These are phyloP conservation scores for Biston betularia DNA, from an alignment of 2,888 invertebrate genomes.

Conservation along the genomic window DNA sequence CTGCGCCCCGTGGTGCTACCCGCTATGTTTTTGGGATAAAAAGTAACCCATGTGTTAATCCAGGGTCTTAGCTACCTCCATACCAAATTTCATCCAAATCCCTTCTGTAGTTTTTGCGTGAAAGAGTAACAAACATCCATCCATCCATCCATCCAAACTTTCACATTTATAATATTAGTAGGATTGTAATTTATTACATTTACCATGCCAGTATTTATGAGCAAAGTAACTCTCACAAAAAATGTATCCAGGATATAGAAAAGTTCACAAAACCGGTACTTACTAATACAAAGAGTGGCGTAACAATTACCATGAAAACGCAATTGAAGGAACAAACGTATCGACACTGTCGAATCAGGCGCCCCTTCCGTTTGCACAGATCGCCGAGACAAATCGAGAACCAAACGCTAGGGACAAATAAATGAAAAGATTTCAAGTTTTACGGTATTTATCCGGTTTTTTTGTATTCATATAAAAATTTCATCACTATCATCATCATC, in stretches of 20 bases:
- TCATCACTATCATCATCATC: too few species aligned
- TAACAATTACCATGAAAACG: slow-evolving; percentile 21
- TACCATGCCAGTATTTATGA: not conserved
- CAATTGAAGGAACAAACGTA: slow-evolving; percentile 22
- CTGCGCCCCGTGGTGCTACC: too few species aligned
- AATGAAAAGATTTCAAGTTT: not conserved
- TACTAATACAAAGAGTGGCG: slow-evolving; percentile 15
- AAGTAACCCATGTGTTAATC: too few species aligned
- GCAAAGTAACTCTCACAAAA: not conserved
- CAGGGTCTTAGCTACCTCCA: too few species aligned
- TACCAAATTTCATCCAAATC: too few species aligned
- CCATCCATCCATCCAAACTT: too few species aligned
- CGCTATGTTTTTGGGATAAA: too few species aligned
- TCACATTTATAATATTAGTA: too few species aligned
- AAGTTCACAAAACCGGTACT: slow-evolving; percentile 19
- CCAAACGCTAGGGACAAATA: slow-evolving; percentile 38
- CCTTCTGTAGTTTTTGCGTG: too few species aligned
- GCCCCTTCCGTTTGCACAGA: slow-evolving; percentile 26
- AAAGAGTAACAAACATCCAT: too few species aligned
- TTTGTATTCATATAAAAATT: too few species aligned
- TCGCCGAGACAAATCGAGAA: slow-evolving; percentile 50
- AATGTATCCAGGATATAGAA: slow-evolving; percentile 18
- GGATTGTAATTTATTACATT: too few species aligned
- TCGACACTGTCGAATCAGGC: slow-evolving; percentile 24
- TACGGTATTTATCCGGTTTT: not conserved